phyloP scores from a whole-genome alignment of 2,797 vertebrate genomes.

The Melanotaenia parkinsoni region DNA sequence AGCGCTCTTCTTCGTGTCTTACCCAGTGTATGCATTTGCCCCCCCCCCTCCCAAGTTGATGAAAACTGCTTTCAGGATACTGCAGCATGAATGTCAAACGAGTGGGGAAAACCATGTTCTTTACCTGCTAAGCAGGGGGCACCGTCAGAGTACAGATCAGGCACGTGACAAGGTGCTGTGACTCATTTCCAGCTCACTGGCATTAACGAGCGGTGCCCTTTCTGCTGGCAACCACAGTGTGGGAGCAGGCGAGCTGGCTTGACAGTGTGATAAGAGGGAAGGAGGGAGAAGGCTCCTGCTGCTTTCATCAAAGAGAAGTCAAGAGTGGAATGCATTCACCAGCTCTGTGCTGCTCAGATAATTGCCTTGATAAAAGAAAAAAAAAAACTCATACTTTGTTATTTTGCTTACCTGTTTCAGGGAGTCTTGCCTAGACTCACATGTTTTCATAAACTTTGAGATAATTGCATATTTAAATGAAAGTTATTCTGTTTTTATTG shows the following conservation, averaged over 20 bases:
- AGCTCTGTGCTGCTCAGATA: conserved; percentile 52
- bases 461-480: conserved; percentile 34
- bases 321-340: conserved; percentile 63
- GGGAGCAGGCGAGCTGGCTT: conserved; percentile 69
- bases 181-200: conserved; percentile 79
- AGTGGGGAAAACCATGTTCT: conserved; percentile 63
- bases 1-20: conserved; percentile 30
- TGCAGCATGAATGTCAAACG: conserved; percentile 67
- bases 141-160: conserved; percentile 56
- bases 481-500: conserved; percentile 15
- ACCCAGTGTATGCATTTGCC: conserved; percentile 46
- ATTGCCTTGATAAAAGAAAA: conserved; percentile 61
- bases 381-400: conserved; percentile 47
- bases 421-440: conserved; percentile 30
- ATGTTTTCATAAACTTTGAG: conserved; percentile 32
- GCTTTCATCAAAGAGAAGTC: conserved; percentile 73
- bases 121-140: conserved; percentile 56
- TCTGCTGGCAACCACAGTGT: conserved; percentile 70
- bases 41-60: conserved; percentile 43
- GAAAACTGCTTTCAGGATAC: conserved; percentile 63
- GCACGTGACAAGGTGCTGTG: conserved; percentile 73
- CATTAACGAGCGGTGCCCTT: conserved; percentile 79
- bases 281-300: conserved; percentile 68
- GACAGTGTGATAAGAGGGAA: conserved; percentile 69
- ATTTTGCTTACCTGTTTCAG: conserved; percentile 68